Evolutionary conservation across 2,797 vertebrate genomes (phyloP).

Genomic region (Phoebastria nigripes): DNA sequence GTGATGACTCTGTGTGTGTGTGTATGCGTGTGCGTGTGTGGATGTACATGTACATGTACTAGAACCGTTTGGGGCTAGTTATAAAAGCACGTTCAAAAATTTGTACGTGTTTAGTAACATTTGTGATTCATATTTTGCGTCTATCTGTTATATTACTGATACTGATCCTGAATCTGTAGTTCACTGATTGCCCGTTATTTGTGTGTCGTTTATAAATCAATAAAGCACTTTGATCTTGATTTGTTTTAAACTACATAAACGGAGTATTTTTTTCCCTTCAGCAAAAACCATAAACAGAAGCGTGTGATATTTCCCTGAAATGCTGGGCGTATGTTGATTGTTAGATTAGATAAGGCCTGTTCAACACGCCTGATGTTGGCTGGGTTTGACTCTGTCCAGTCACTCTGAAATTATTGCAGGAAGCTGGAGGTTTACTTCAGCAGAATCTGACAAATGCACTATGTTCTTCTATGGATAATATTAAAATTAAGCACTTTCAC

Average conservation of each 20-base stretch:
- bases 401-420: background rate
- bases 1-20: too few relatives aligned
- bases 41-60: fast-evolving
- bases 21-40: background rate
- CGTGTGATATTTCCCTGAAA: background rate
- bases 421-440: background rate
- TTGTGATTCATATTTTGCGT: background rate
- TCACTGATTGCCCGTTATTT: background rate
- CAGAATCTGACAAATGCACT: background rate
- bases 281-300: background rate
- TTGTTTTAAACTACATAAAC: background rate
- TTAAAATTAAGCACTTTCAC: background rate
- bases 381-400: background rate
- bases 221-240: background rate
- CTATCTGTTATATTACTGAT: background rate
- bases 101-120: background rate
- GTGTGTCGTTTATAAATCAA: background rate
- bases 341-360: background rate
- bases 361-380: fast-evolving
- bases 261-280: background rate
- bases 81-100: background rate
- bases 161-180: background rate
- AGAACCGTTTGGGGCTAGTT: fast-evolving
- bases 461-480: background rate
- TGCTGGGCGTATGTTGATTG: background rate